phyloP scores from a whole-genome alignment of 2,113 vertebrate species.

The Gallinago undulata region DNA sequence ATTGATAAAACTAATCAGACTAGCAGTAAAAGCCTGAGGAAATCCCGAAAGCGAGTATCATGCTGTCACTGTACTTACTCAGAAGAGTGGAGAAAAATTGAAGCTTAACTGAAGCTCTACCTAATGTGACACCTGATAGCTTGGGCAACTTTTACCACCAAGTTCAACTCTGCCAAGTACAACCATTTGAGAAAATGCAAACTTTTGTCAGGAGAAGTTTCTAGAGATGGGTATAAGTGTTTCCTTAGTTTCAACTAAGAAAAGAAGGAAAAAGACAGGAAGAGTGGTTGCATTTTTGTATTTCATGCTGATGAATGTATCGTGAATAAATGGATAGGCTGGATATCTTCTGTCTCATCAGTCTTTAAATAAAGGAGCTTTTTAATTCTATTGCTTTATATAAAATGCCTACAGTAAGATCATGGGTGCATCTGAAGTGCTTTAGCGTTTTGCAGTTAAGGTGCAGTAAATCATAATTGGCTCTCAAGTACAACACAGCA shows the following conservation, averaged over 20 bases:
- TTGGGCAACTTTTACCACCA: background rate
- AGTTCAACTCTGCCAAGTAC: background rate
- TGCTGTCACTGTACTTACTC: background rate
- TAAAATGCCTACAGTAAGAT: background rate
- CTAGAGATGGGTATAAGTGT: background rate
- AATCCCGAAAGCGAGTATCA: background rate
- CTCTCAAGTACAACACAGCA: background rate
- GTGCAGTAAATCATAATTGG: background rate
- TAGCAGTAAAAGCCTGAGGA: background rate
- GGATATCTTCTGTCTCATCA: background rate
- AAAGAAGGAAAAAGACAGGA: background rate
- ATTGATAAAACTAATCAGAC: background rate
- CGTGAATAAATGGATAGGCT: background rate
- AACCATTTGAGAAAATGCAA: background rate
- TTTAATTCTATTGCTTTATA: background rate
- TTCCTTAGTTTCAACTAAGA: background rate
- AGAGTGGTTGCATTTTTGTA: background rate
- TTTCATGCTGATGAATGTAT: background rate
- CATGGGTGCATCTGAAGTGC: background rate
- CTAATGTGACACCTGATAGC: background rate
- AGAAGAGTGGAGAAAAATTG: rapidly evolving
- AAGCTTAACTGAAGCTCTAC: background rate
- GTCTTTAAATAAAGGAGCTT: background rate
- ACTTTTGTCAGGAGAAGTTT: background rate
- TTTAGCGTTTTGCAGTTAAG: background rate